These are phyloP conservation scores for Hypsopygia costalis DNA, from an alignment of 2,888 invertebrate genomes.

Conservation along the genomic window DNA sequence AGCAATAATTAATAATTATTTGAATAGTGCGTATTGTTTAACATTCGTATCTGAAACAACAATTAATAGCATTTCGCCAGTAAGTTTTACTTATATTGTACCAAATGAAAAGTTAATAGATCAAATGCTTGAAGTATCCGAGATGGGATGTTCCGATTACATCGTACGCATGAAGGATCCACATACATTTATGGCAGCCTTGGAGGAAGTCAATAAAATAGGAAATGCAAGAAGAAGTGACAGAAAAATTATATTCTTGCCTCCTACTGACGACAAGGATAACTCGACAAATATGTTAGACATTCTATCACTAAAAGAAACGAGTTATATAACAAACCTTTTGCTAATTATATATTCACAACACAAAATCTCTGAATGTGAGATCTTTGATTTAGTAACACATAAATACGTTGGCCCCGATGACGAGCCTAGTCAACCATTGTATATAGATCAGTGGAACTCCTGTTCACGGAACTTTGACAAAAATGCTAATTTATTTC, in stretches of 20 bases:
- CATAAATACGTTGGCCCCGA: conserved; percentile 61
- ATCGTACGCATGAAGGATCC: conserved; percentile 56
- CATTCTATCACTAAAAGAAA: conserved; percentile 47
- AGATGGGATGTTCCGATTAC: conserved; percentile 72
- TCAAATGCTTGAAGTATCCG: conserved; percentile 47
- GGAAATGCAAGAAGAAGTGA: conserved; percentile 63
- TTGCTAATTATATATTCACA: conserved; percentile 38
- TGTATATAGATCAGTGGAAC: conserved; percentile 62
- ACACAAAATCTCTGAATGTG: conserved; percentile 26
- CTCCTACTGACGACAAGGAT: conserved; percentile 25
- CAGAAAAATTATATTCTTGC: conserved; percentile 63
- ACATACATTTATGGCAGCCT: conserved; percentile 47
- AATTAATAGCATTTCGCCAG: conserved; percentile 28
- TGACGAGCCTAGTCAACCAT: conserved; percentile 32
- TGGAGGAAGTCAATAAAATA: conserved; percentile 54
- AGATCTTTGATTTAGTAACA: conserved; percentile 51
- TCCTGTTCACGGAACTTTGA: conserved; percentile 49
- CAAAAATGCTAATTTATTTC: conserved; percentile 56
- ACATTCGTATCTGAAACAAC: conserved; percentile 47
- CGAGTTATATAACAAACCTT: conserved; percentile 53
- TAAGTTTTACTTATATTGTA: conserved; percentile 35
- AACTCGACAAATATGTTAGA: conserved; percentile 24
- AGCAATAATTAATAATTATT: conserved; percentile 43
- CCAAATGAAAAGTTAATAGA: conserved; percentile 33
- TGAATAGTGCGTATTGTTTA: conserved; percentile 52